Base-by-base conservation (phyloP, 2,888 invertebrate genomes). In the Podotricha telesiphe region DNA sequence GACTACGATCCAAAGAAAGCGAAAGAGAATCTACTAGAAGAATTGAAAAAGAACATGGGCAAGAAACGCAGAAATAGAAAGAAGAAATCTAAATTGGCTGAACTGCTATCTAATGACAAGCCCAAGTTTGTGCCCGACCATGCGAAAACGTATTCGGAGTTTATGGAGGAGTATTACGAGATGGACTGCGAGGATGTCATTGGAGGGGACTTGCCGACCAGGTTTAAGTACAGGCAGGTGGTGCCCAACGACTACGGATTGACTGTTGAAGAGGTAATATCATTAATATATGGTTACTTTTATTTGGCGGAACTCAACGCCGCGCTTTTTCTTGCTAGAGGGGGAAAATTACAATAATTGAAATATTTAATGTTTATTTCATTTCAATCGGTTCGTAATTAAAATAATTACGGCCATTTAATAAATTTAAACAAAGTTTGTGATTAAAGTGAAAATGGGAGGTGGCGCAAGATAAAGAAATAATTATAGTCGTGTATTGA, bases 151-250 rank as follows among this genome's bases (percentile, higher is more conserved):
- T 98, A 97, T 86, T 95, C 96, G 42, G 94, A 98, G 77, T 98
- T 98, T 82, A 95, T 98, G 83, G 98, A 99, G 79, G 98, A 99
- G 86, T 99, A 99, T 85, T 99, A 99, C 83, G 95, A 96, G 79
- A 93, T 99, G 82, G 98, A 99, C 86, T 99, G 97, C 85, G 99
- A 99, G 83, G 99, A 99, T 86, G 95, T 99, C 63, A 96, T 99
- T 61, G 99, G 96, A 0, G 98, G 96, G 0, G 98, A 99, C 82
- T 86, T 96, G 76, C 98, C 98, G 0, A 98, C 98, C 71, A 94
- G 97, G 76, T 99, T 99, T 87, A 98, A 98, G 82, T 99, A 99
- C 83, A 94, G 98, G 37, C 94, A 97, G 83, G 98, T 97, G 0
- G 94, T 95, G 50, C 96, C 98, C 0, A 99, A 99, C 85, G 96